Evolutionary conservation across 1,140 invertebrate genomes (phyloP), one percentile per base, ranked within the genome.

Genomic region (Cydia splendana): DNA sequence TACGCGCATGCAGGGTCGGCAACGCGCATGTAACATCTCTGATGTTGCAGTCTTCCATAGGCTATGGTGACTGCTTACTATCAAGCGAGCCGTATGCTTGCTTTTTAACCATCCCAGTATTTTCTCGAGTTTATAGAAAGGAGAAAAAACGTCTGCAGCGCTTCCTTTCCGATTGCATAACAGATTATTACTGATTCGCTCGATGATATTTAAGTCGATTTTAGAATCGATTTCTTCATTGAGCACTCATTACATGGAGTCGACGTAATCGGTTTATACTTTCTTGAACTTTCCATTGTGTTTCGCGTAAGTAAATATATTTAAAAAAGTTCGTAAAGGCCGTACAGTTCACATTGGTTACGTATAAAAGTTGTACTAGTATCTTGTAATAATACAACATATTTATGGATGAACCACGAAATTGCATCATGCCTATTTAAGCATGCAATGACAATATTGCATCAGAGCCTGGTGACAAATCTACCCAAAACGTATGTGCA

Each of bases 121-220:
- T n/a, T 15, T 51, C 48, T 51, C 48, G 3, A n/a, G 3, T 13
- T 48, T 48, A 48, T 12, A 62, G 20, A 62, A 62, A 24, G 20
- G 20, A 9, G 18, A 62, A 62, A 13, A 62, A 62, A 53, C 51
- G 20, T 62, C 9, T 20, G 20, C 20, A 62, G 57, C n/a, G 15
- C 34, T 45, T 38, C 30, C 34, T 38, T 38, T 71, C 34, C 30
- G 9, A 42, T 28, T 71, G 15, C 67, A 38, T 71, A 71, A 71
- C 67, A 18, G 67, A 28, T 71, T 71, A 71, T 45, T 62, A 62
- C 57, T 45, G 67, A 38, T 42, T 38, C 67, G 34, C 34, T n/a
- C 67, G 30, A 71, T 71, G 67, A 71, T 71, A n/a, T n/a, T n/a
- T n/a, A 71, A 71, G 67, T 71, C 67, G 34, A 71, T 71, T 71